Percentiles rank a stretch among this genome's conserved stretches.
Evolutionary conservation across 2,888 invertebrate genomes (phyloP).

Genomic region (Chrysopilus asiliformis): DNA sequence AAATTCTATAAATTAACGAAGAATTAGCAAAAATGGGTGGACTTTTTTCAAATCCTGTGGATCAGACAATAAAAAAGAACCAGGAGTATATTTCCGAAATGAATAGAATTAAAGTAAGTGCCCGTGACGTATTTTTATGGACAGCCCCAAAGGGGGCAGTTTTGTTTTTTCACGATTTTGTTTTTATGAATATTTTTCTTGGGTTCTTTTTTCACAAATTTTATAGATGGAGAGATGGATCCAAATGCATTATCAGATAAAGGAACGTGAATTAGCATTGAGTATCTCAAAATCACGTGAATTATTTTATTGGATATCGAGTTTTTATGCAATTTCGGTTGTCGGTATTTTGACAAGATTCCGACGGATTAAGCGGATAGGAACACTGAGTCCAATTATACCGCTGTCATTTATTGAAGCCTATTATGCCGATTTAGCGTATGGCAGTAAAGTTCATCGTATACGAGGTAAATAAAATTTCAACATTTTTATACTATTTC

Average conservation of each 20-base stretch:
- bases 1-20: no score
- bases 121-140: neutral
- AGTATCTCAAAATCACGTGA: conserved; percentile 58
- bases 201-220: neutral
- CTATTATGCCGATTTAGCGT: conserved; percentile 63
- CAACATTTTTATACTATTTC: no score
- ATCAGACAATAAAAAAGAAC: conserved; percentile 15
- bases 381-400: conserved; percentile 49
- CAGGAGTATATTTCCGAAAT: conserved; percentile 33
- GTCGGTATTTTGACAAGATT: conserved; percentile 41
- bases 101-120: conserved; percentile 48
- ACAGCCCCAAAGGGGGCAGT: neutral
- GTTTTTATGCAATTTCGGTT: conserved; percentile 47
- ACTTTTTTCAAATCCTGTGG: conserved; percentile 11
- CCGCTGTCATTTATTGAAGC: conserved; percentile 57
- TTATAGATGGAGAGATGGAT: conserved; percentile 63
- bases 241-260: conserved; percentile 66
- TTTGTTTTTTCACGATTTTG: neutral
- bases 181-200: neutral
- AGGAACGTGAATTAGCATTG: conserved; percentile 58
- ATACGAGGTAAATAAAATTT: conserved; percentile 46
- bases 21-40: no score
- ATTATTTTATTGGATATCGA: conserved; percentile 55
- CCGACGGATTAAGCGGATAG: conserved; percentile 45
- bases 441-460: conserved; percentile 61